Evolutionary conservation across 1,140 invertebrate genomes (phyloP), one percentile per base, ranked within the genome.

Genomic region (Wiebesia pumilae): DNA sequence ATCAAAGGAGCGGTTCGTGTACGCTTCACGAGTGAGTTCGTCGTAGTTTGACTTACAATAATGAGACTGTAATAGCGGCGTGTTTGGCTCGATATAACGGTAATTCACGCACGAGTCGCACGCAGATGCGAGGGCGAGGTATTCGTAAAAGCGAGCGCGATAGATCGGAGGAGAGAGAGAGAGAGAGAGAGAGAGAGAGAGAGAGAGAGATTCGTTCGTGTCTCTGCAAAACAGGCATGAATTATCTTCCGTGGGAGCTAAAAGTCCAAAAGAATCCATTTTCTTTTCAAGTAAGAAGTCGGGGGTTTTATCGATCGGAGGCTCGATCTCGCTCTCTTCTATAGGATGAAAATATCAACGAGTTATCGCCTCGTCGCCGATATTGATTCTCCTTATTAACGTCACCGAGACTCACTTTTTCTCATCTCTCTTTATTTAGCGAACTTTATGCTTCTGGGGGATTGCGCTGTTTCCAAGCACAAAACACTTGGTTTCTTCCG

Each of bases 161-260:
- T 3, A 21, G 19, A 40, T 40, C 43, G 43, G 43, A 7, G 43
- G 14, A 7, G 6, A 47, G 43, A 14, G 43, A 47, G 6, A 47
- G 6, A 6, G 43, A 6, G 14, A n/a, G n/a, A n/a, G n/a, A n/a
- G 43, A 12, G 12, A 47, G 43, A 12, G 4, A 12, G 43, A 47
- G 43, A 12, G 43, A 12, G 12, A 12, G 43, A 12, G 43, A 12
- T 47, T 88, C 83, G 89, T 84, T 89, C 88, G 88, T 89, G 88
- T 75, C 85, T 43, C 21, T 79, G 88, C 89, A 89, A 90, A 90
- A 86, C 84, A 88, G 89, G 88, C 88, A 88, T 86, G 87, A 82
- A 90, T 90, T 89, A 47, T n/a, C n/a, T n/a, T n/a, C 43, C 89
- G 69, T 35, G 40, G 51, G 81, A 71, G 24, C 3, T 38, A 77